A percentile compares a stretch with the other conserved stretches of the same genome.
Evolutionary conservation across 2,113 vertebrate genomes (phyloP).

Genomic region (Stictonetta naevosa): DNA sequence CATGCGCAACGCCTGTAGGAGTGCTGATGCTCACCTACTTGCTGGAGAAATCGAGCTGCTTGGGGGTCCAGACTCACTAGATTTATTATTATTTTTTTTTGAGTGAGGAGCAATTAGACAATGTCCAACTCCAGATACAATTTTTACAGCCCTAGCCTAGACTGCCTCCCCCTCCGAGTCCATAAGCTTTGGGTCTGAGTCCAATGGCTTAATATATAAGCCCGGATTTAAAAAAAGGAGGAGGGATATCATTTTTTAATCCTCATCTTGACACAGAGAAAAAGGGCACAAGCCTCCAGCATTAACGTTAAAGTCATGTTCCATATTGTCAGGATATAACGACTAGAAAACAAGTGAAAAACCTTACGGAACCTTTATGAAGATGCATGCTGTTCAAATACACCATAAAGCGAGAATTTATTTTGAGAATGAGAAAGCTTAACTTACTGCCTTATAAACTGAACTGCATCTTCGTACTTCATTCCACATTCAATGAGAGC

Average conservation of each 20-base stretch:
- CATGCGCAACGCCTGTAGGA: not conserved
- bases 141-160: not conserved
- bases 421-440: not conserved
- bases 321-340: not conserved
- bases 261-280: not conserved
- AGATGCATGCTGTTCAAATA: not conserved
- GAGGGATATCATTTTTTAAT: not conserved
- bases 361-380: not conserved
- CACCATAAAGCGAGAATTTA: accelerated
- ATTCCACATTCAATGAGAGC: conserved; percentile 97
- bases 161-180: not conserved
- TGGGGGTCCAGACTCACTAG: not conserved
- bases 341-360: not conserved
- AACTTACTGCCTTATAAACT: conserved; percentile 99
- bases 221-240: not conserved
- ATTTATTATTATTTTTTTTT: too few relatives aligned
- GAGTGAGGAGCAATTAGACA: not conserved
- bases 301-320: not conserved
- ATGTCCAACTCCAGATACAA: not conserved
- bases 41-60: not conserved
- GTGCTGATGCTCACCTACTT: not conserved
- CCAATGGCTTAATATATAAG: not conserved
- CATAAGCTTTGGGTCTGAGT: not conserved
- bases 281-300: not conserved
- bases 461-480: conserved; percentile 99